These are phyloP conservation scores for Oligia strigilis DNA, from an alignment of 2,888 invertebrate genomes.

Conservation along the genomic window DNA sequence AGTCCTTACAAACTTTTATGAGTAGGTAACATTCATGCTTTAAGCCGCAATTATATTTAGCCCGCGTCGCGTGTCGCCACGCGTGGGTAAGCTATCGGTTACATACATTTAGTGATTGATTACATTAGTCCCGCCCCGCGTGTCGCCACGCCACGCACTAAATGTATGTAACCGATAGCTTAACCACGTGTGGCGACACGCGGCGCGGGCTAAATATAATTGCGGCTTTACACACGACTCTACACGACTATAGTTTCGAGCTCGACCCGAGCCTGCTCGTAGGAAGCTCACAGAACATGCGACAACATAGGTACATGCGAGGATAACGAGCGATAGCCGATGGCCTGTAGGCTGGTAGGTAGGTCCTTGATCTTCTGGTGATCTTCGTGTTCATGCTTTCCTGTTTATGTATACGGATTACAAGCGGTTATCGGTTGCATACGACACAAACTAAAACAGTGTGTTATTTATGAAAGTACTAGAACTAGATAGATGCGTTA, in stretches of 20 bases:
- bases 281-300: not conserved
- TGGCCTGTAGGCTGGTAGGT: not conserved
- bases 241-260: too few species aligned
- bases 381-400: not conserved
- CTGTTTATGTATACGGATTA: not conserved
- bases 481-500: not conserved
- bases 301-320: not conserved
- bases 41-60: too few species aligned
- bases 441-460: not conserved
- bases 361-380: not conserved
- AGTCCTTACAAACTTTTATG: not conserved
- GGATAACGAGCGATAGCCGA: not conserved
- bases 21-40: not conserved
- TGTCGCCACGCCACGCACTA: too few species aligned
- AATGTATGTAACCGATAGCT: too few species aligned
- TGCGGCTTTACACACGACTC: too few species aligned
- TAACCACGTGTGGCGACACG: too few species aligned
- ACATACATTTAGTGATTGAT: too few species aligned
- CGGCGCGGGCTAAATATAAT: too few species aligned
- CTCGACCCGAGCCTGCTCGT: not conserved
- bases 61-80: too few species aligned
- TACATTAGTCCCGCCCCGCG: too few species aligned
- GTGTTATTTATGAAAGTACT: not conserved
- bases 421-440: not conserved
- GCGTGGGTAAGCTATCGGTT: too few species aligned